These are phyloP conservation scores for Seira sanloemensis DNA, from an alignment of 2,888 invertebrate species.

Conservation along the genomic window DNA sequence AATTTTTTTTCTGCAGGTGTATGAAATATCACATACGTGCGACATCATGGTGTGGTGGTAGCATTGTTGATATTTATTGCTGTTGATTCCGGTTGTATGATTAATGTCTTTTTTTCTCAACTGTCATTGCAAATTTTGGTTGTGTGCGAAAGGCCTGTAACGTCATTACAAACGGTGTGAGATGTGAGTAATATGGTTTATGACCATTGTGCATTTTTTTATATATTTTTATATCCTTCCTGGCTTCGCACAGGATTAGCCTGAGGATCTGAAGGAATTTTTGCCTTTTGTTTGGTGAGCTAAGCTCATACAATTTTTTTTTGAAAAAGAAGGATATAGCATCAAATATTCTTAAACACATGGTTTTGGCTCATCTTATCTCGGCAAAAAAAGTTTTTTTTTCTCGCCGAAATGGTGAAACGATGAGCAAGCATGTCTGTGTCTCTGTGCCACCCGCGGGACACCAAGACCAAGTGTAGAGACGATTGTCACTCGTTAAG, in stretches of 20 bases:
- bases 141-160: too few species aligned
- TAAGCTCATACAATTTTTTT: too few species aligned
- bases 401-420: background rate
- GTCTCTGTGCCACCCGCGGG: too few species aligned
- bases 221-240: slow-evolving; percentile 47
- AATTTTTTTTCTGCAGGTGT: too few species aligned
- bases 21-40: too few species aligned
- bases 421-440: slow-evolving; percentile 15
- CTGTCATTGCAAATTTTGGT: slow-evolving; percentile 51
- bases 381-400: background rate
- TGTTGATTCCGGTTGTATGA: background rate
- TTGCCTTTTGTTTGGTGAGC: background rate
- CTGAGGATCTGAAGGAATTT: background rate
- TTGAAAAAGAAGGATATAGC: too few species aligned
- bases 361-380: background rate
- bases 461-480: too few species aligned
- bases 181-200: slow-evolving; percentile 29
- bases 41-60: too few species aligned
- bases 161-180: slow-evolving; percentile 22
- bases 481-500: too few species aligned
- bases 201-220: slow-evolving; percentile 1
- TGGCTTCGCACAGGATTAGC: slow-evolving; percentile 37
- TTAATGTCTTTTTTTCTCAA: slow-evolving; percentile 28
- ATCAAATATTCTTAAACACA: too few species aligned
- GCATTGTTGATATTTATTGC: too few species aligned